A percentile compares a stretch with the other conserved stretches of the same genome.
Conservation (phyloP, 2,888 invertebrate genomes). For the Hoplodrina ambigua region DNA sequence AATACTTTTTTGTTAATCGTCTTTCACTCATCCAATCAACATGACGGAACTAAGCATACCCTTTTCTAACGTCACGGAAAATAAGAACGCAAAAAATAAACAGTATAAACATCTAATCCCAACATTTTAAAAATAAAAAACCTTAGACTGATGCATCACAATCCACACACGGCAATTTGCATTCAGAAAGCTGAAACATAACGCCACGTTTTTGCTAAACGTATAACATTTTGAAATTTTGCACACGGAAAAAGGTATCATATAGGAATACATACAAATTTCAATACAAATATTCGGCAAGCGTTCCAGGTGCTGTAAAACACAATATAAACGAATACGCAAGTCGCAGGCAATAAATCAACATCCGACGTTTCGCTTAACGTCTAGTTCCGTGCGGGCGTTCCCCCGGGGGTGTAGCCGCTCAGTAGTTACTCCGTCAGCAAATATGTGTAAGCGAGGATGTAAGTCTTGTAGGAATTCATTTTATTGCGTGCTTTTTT, state of each 20-base stretch:
- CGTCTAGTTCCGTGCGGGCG: conserved; percentile 63
- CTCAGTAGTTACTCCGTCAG: conserved; percentile 35
- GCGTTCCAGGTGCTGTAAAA: conserved; percentile 39
- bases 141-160: conserved; percentile 34
- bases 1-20: too few relatives aligned
- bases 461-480: conserved; percentile 33
- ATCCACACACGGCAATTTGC: conserved; percentile 31
- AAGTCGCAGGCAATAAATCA: conserved; percentile 70
- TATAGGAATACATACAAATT: conserved; percentile 33
- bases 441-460: conserved; percentile 45
- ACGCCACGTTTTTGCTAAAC: conserved; percentile 18
- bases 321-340: conserved; percentile 45
- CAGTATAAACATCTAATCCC: not conserved
- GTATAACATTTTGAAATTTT: conserved; percentile 33
- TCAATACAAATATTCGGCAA: conserved; percentile 36
- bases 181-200: conserved; percentile 13
- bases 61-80: too few relatives aligned
- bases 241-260: conserved; percentile 41
- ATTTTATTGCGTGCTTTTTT: conserved; percentile 17
- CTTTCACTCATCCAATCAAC: too few relatives aligned
- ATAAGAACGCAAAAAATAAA: not conserved
- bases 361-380: conserved; percentile 72
- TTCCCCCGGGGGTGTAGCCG: conserved; percentile 47
- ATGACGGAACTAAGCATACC: too few relatives aligned
- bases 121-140: conserved; percentile 17